phyloP scores from a whole-genome alignment of 2,888 invertebrate species.

The Metellina segmentata region DNA sequence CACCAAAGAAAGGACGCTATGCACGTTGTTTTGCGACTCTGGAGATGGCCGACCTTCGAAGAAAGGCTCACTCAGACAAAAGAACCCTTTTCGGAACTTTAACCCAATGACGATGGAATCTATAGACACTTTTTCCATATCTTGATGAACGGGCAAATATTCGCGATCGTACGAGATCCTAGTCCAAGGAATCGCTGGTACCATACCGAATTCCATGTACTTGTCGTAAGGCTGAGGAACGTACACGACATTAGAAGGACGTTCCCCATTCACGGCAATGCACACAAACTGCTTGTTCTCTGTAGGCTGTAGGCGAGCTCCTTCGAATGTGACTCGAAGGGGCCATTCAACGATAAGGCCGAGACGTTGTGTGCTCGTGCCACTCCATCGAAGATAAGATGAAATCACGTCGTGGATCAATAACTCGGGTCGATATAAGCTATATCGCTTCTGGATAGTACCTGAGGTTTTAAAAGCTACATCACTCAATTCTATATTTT shows the following conservation, averaged over 20 bases:
- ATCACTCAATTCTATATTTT: background rate
- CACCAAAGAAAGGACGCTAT: background rate
- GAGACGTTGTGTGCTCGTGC: background rate
- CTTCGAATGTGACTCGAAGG: background rate
- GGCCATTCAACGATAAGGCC: background rate
- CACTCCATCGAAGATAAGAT: background rate
- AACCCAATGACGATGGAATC: slow-evolving; percentile 8
- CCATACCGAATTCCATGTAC: background rate
- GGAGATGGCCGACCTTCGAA: slow-evolving; percentile 11
- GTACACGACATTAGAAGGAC: background rate
- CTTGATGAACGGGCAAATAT: background rate
- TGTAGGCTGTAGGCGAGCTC: background rate
- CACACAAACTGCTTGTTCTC: background rate
- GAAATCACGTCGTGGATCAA: background rate
- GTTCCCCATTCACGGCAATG: slow-evolving; percentile 20
- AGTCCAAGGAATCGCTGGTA: background rate
- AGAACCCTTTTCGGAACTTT: background rate
- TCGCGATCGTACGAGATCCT: background rate
- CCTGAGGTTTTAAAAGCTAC: background rate
- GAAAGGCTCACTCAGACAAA: slow-evolving; percentile 20
- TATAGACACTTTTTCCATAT: slow-evolving; percentile 3
- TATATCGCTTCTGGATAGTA: background rate
- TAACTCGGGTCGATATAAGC: background rate
- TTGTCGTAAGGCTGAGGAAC: slow-evolving; percentile 14
- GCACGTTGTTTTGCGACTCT: background rate